Evolutionary conservation across 1,140 invertebrate species (phyloP).

Genomic region (Latrodectus geometricus): DNA sequence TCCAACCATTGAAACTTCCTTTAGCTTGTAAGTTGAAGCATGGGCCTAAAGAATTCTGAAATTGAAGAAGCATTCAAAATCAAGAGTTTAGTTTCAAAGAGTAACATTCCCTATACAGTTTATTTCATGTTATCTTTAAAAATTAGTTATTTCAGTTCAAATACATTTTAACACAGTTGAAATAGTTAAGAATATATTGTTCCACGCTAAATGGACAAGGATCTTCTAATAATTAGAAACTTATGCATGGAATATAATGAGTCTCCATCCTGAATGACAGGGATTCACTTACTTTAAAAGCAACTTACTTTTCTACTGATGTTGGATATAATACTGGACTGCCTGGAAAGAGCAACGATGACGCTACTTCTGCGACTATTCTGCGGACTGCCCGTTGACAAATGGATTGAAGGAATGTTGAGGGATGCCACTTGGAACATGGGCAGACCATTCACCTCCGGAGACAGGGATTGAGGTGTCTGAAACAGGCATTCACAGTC

Average conservation of each 20-base stretch:
- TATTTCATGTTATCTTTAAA: not conserved
- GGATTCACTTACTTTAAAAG: not conserved
- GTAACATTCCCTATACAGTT: too few species aligned
- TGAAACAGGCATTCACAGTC: not conserved
- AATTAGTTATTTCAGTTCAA: not conserved
- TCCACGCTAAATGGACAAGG: too few species aligned
- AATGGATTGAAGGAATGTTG: constrained; percentile 34
- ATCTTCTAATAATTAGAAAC: not conserved
- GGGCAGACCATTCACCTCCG: constrained; percentile 43
- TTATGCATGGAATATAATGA: not conserved
- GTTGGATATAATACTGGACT: constrained; percentile 53
- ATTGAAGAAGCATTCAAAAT: not conserved
- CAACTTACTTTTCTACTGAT: constrained; percentile 44
- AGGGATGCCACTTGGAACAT: constrained; percentile 45
- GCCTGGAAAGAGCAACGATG: constrained; percentile 48
- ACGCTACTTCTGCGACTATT: constrained; percentile 47
- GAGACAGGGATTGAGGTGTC: constrained; percentile 1
- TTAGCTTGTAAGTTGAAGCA: constrained; percentile 18
- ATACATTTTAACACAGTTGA: too few species aligned
- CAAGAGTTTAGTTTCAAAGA: not conserved
- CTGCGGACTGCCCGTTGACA: constrained; percentile 6
- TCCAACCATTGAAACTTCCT: constrained; percentile 66
- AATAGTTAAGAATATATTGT: too few species aligned
- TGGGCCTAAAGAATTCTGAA: constrained; percentile 38
- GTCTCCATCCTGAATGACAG: not conserved